These are phyloP conservation scores for Penaeus monodon DNA, from an alignment of 2,888 invertebrate species.

Conservation along the genomic window DNA sequence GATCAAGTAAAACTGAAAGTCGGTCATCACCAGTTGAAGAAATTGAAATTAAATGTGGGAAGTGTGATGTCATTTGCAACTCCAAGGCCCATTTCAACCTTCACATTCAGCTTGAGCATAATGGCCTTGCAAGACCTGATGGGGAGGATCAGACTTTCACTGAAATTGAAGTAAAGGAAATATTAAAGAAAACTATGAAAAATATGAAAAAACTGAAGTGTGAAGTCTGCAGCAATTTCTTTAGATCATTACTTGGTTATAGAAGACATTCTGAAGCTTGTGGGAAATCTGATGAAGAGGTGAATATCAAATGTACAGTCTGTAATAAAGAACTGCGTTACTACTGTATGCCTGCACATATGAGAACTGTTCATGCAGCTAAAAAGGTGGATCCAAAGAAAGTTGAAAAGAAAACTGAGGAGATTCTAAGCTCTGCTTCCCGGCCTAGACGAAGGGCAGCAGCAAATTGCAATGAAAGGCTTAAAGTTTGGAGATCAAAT, in stretches of 20 bases:
- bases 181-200: constrained; percentile 30
- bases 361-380: constrained; percentile 27
- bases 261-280: constrained; percentile 39
- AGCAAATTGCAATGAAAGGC: constrained; percentile 34
- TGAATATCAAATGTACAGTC: constrained; percentile 28
- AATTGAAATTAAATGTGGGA: constrained; percentile 41
- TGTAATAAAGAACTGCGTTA: constrained; percentile 35
- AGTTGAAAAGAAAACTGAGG: background rate
- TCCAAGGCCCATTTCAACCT: constrained; percentile 24
- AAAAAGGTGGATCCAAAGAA: background rate
- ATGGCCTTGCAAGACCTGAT: constrained; percentile 51
- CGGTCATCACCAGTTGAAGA: background rate
- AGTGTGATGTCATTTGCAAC: constrained; percentile 26
- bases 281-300: constrained; percentile 30
- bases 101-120: constrained; percentile 43
- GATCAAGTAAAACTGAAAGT: background rate
- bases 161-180: constrained; percentile 7
- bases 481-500: constrained; percentile 38
- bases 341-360: constrained; percentile 22
- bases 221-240: constrained; percentile 33
- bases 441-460: constrained; percentile 48
- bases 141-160: constrained; percentile 55
- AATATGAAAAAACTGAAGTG: constrained; percentile 36
- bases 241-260: constrained; percentile 44
- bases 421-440: background rate